Base-by-base conservation (phyloP, 2,797 vertebrate genomes). In the Buphagus erythrorhynchus region DNA sequence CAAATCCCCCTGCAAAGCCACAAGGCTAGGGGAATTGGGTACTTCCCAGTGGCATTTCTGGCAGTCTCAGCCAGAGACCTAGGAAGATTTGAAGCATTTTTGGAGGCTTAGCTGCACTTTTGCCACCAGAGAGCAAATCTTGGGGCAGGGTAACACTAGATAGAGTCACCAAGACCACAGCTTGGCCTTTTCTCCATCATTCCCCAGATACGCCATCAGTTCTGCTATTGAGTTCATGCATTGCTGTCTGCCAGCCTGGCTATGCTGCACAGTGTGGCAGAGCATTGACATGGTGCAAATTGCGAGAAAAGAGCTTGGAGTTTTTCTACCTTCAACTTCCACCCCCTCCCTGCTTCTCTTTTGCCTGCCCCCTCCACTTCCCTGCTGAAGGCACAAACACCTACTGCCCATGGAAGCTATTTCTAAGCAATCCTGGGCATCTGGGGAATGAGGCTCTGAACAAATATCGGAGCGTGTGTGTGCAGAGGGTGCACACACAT, bases 331-430 rank as follows among this genome's bases (percentile, higher is more conserved):
- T 93, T 90, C 5, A 36, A 79, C 86, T 90, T 91, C 93, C 94
- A 93, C 52, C 33, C 63, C 61, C 49, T 93, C 74, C 49, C 84
- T 74, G 35, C n/a, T 86, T 59, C 68, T 67, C 58, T 92, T 73
- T 85, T 5, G 1, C 43, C 63, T 31, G 1, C 38, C 20, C 81
- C 46, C 72, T 86, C 65, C 36, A 72, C 33, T 79, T 94, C 61
- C n/a, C 86, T 0, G 0, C 76, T 55, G 58, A 76, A 93, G 80
- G 68, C 84, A 88, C 76, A 77, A 80, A 63, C 73, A 94, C 61
- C 95, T 96, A 90, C 91, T 96, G 71, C 90, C 86, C 87, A 81
- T 95, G 96, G 93, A 96, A 97, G 93, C 90, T 97, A 97, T 97
- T 96, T 96, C 93, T 93, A 90, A 96, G 88, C 71, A 96, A 95